Evolutionary conservation across 2,113 vertebrate genomes (phyloP).

Genomic region (Xiphophorus hellerii): DNA sequence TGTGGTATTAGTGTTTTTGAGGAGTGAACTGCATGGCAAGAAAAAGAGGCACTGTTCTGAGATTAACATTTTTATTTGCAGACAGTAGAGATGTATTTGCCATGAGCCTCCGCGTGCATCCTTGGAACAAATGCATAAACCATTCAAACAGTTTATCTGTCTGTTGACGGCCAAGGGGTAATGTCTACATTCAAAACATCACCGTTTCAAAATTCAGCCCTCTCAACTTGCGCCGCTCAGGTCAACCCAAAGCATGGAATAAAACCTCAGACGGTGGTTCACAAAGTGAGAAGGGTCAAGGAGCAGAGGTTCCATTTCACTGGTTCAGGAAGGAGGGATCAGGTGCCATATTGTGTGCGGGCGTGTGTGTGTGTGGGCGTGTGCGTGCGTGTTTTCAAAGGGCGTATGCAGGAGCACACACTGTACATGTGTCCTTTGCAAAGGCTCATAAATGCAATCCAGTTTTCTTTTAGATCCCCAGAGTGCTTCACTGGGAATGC

Average conservation of each 20-base stretch:
- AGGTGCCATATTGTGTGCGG: constrained; percentile 23
- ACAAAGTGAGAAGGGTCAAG: too few species aligned
- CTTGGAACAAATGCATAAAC: constrained; percentile 7
- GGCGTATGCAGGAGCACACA: too few species aligned
- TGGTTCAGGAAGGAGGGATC: constrained; percentile 3
- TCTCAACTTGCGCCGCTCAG: neutral
- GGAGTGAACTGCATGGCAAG: constrained; percentile 35
- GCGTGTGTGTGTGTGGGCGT: too few species aligned
- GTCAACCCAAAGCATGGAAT: constrained; percentile 12
- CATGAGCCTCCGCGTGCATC: neutral
- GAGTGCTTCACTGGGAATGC: constrained; percentile 8
- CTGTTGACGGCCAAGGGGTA: constrained; percentile 8
- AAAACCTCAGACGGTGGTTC: too few species aligned
- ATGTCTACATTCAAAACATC: constrained; percentile 28
- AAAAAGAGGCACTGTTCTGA: constrained; percentile 15
- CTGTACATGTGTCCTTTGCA: too few species aligned
- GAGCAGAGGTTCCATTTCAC: too few species aligned
- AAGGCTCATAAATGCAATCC: too few species aligned
- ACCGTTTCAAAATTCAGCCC: constrained; percentile 19
- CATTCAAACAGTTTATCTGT: neutral
- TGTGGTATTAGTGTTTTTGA: constrained; percentile 55
- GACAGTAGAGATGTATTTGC: constrained; percentile 34
- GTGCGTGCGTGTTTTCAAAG: constrained; percentile 7
- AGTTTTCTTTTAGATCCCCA: constrained; percentile 25
- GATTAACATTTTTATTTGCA: constrained; percentile 31